Evolutionary conservation across 2,113 vertebrate genomes (phyloP).

Genomic region (Corythaeola cristata): DNA sequence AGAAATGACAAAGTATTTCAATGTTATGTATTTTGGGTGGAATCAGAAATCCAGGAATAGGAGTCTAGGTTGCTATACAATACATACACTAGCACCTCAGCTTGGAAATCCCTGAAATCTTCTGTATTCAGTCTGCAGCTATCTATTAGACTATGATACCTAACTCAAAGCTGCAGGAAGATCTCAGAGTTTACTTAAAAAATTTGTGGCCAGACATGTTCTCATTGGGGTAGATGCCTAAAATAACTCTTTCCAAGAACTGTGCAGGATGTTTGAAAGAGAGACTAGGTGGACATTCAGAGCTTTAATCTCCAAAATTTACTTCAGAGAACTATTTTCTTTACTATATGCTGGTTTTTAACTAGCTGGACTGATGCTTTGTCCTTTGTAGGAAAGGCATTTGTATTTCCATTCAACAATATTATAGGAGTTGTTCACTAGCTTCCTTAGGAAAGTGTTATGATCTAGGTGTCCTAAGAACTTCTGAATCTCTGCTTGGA

Average conservation of each 20-base stretch:
- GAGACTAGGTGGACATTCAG: background rate
- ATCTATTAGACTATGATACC: background rate
- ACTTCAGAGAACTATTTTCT: background rate
- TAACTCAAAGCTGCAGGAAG: background rate
- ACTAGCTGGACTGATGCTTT: background rate
- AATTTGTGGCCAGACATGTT: background rate
- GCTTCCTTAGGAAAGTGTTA: background rate
- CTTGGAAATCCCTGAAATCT: background rate
- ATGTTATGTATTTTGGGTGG: background rate
- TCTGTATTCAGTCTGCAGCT: background rate
- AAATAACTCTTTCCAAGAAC: background rate
- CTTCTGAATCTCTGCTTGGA: background rate
- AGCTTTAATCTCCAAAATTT: background rate
- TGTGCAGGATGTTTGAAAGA: background rate
- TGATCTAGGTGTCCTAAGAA: background rate
- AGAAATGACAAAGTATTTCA: background rate
- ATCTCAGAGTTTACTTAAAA: background rate
- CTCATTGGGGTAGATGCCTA: background rate
- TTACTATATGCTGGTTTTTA: background rate
- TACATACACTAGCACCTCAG: background rate
- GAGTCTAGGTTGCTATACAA: background rate
- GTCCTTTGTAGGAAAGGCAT: background rate
- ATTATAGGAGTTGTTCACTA: background rate
- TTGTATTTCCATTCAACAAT: background rate
- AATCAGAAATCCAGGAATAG: background rate